phyloP scores from a whole-genome alignment of 2,888 invertebrate genomes.

The Drosophila kanekoi region DNA sequence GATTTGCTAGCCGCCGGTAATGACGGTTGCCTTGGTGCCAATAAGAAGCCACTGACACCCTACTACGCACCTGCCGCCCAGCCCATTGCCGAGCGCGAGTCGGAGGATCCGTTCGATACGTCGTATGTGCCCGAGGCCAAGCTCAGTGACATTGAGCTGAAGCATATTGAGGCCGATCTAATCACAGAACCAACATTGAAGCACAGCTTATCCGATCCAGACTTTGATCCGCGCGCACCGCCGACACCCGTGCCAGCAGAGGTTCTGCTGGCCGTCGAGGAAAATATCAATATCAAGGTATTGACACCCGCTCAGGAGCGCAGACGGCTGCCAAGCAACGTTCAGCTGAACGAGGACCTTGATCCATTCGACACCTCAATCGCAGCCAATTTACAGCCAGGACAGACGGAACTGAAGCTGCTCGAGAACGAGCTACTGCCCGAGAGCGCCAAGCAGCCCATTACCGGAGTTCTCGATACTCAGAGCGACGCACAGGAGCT shows the following conservation, averaged over 20 bases:
- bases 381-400: slow-evolving; percentile 90
- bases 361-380: slow-evolving; percentile 95
- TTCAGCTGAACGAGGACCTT: slow-evolving; percentile 74
- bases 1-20: slow-evolving; percentile 87
- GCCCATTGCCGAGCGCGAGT: slow-evolving; percentile 85
- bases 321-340: slow-evolving; percentile 66
- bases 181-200: slow-evolving; percentile 86
- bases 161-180: slow-evolving; percentile 91
- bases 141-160: slow-evolving; percentile 92
- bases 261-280: slow-evolving; percentile 86
- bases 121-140: slow-evolving; percentile 91
- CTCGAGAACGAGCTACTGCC: slow-evolving; percentile 91
- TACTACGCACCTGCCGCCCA: slow-evolving; percentile 89
- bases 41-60: slow-evolving; percentile 91
- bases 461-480: slow-evolving; percentile 84
- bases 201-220: slow-evolving; percentile 88
- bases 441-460: slow-evolving; percentile 68
- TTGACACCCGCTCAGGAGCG: slow-evolving; percentile 88
- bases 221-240: slow-evolving; percentile 87
- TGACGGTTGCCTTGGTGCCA: slow-evolving; percentile 86
- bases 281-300: slow-evolving; percentile 89
- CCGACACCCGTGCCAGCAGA: slow-evolving; percentile 82
- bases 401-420: slow-evolving; percentile 91
- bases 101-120: slow-evolving; percentile 94
- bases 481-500: slow-evolving; percentile 85